Evolutionary conservation across 2,888 invertebrate species (phyloP), one percentile per base, ranked within the genome.

Genomic region (Polydesmus complanatus): DNA sequence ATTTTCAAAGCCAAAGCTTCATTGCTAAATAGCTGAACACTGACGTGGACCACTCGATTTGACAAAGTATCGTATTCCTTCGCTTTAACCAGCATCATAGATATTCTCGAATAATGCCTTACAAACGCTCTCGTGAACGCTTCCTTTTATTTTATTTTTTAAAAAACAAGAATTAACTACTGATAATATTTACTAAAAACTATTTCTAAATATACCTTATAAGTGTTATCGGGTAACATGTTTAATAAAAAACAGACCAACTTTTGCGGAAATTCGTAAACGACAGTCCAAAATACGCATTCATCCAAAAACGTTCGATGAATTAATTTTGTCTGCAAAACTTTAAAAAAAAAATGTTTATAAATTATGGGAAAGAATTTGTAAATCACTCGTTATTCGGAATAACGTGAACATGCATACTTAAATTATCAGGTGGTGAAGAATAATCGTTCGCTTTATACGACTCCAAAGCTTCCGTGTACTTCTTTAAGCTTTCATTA

Each of bases 281-380:
- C 90, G 64, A 96, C 92, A 23, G 92, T 93, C 96, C 97, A 97
- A 78, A 97, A 96, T 68, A 96, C 89, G 66, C 97, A 81, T 78
- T 97, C 97, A 74, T 96, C 95, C 22, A 94, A 78, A 65, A 94
- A 82, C 0, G 89, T 91, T 68, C 81, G 82, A 75, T 94, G 92
- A 37, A 83, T 81, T 49, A 93, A 77, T 27, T 83, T 81, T 37
- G 37, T 37, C 37, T 37, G 8, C 14, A 37, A 37, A 37, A 37
- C 37, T 5, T 5, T 14, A 8, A 37, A n/a, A n/a, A n/a, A n/a
- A n/a, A n/a, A n/a, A n/a, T n/a, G n/a, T n/a, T n/a, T n/a, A n/a
- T n/a, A n/a, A n/a, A n/a, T n/a, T n/a, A n/a, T n/a, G n/a, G n/a
- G n/a, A n/a, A n/a, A n/a, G n/a, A n/a, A n/a, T n/a, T n/a, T n/a